phyloP scores from a whole-genome alignment of 1,140 invertebrate species.

The Hydropsyche tenuis region DNA sequence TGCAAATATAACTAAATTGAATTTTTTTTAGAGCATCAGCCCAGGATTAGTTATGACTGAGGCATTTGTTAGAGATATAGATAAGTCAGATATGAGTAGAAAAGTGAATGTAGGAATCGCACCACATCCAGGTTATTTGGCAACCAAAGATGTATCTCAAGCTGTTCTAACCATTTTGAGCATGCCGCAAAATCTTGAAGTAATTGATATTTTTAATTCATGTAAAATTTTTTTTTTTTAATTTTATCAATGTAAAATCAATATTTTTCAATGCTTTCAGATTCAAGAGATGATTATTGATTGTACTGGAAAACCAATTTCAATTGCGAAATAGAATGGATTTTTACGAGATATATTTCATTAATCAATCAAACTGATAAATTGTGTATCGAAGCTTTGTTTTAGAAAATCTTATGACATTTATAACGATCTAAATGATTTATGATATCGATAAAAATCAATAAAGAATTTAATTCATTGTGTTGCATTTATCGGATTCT shows the following conservation, averaged over 20 bases:
- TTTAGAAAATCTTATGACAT: no score
- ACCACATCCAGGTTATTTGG: background rate
- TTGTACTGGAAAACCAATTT: background rate
- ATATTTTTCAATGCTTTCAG: background rate
- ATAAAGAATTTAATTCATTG: no score
- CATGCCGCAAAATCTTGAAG: slow-evolving; percentile 20
- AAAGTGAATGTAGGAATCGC: background rate
- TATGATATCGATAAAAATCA: no score
- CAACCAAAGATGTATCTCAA: slow-evolving; percentile 19
- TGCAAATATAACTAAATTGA: background rate
- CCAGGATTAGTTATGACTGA: slow-evolving; percentile 15
- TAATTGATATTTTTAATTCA: slow-evolving; percentile 1
- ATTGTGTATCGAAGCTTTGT: no score
- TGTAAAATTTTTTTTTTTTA: background rate
- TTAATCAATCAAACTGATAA: no score
- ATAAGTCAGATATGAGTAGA: background rate
- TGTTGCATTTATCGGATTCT: no score
- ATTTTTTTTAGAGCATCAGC: slow-evolving; percentile 27
- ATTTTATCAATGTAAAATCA: background rate
- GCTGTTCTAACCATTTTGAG: slow-evolving; percentile 17
- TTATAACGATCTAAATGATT: no score
- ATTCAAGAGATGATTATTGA: background rate
- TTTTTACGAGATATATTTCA: no score
- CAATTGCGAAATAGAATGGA: background rate
- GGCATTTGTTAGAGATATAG: background rate